Base-by-base conservation (phyloP, 2,888 invertebrate species). In the Napeogenes sylphis region DNA sequence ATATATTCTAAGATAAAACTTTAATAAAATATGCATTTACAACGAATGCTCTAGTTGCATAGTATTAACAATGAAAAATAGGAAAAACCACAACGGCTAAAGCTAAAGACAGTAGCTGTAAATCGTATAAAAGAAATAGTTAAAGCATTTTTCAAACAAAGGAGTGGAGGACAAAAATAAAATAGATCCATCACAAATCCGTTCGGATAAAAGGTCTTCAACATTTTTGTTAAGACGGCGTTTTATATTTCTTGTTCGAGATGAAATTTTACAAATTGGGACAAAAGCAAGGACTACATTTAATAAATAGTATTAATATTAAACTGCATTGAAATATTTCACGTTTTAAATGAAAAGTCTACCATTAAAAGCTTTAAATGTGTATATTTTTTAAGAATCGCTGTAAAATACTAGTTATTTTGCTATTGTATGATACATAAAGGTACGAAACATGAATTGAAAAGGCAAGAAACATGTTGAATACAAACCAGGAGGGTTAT, bases 121-220 rank as follows among this genome's bases (percentile, higher is more conserved):
- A 59, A 42, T 42, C 10, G 45, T 54, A 59, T 58, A 51, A 21
- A 51, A 57, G 59, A 56, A 45, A 21, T 62, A 46, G 33, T 56
- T 59, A 59, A 54, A 33, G 42, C 56, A 45, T 57, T 56, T 38
- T 56, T 54, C 53, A 55, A 63, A 63, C 58, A 63, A 61, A 46
- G 55, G 56, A 59, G 56, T 53, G 56, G 56, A 45, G 33, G 57
- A 54, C 14, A 46, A 59, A 57, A 60, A 55, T 51, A 46, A 62
- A 62, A 58, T 55, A 46, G 38, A 59, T 56, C 51, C 51, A 30
- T 51, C 51, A 51, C 51, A 51, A 51, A 51, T 51, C 51, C 51
- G 51, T 51, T 47, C 51, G 21, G 51, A 51, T 51, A 51, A 51
- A 51, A 51, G 51, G 51, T 51, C 51, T 51, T 51, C 51, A 51